Percentiles rank a stretch among this genome's conserved stretches.
These are phyloP conservation scores for Hyles vespertilio DNA, from an alignment of 1,140 invertebrate genomes.

Conservation along the genomic window DNA sequence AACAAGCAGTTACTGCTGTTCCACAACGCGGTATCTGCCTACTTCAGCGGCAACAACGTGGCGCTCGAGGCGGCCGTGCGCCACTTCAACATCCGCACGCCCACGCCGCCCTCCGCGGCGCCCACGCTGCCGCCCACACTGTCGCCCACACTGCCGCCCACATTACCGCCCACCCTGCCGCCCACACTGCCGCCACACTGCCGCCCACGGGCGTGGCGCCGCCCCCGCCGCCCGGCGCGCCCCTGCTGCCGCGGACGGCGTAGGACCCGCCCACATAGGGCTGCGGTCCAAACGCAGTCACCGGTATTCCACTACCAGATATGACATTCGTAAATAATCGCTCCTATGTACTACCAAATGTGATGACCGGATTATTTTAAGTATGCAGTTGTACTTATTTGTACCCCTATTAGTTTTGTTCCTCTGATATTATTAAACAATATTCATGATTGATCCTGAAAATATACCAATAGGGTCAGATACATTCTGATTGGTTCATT, in stretches of 20 bases:
- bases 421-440: too few species aligned
- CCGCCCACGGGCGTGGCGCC: not conserved
- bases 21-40: constrained; percentile 97
- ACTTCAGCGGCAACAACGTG: constrained; percentile 96
- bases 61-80: constrained; percentile 96
- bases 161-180: constrained; percentile 13
- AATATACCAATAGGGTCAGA: too few species aligned
- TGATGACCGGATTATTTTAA: too few species aligned
- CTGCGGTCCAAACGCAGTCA: not conserved
- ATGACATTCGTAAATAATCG: not conserved
- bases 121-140: constrained; percentile 11
- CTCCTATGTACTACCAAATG: not conserved
- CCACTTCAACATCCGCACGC: constrained; percentile 90
- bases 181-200: not conserved
- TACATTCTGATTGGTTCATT: too few species aligned
- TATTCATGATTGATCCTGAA: too few species aligned
- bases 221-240: constrained; percentile 4
- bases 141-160: constrained; percentile 10
- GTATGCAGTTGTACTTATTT: too few species aligned
- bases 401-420: too few species aligned
- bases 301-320: not conserved
- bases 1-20: constrained; percentile 96
- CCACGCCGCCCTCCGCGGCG: constrained; percentile 16
- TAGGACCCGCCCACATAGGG: constrained; percentile 1
- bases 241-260: constrained; percentile 5